Conservation (phyloP, 2,888 invertebrate species). For the Nomada hirtipes region DNA sequence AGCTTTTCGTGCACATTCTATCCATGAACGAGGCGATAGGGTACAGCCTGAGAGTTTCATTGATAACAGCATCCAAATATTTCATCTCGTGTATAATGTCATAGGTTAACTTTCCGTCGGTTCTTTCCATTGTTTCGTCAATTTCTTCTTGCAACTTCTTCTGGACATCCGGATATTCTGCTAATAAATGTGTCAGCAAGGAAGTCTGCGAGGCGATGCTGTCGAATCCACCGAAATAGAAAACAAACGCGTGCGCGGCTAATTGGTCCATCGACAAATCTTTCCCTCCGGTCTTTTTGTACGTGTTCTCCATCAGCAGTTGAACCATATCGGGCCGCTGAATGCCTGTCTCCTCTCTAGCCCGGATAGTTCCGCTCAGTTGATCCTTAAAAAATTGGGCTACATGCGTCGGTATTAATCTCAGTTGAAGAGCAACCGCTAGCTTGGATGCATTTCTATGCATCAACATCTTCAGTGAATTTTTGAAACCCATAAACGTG, state of each 20-base stretch:
- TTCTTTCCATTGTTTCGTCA: constrained; percentile 71
- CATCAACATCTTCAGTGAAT: neutral
- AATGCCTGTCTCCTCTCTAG: constrained; percentile 64
- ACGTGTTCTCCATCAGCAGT: constrained; percentile 84
- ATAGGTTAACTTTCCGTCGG: constrained; percentile 81
- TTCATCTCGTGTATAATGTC: constrained; percentile 84
- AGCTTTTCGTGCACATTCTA: constrained; percentile 77
- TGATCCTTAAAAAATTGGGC: constrained; percentile 63
- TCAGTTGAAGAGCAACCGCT: constrained; percentile 45
- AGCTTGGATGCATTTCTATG: constrained; percentile 36
- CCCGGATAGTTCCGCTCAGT: constrained; percentile 60
- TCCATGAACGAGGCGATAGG: constrained; percentile 74
- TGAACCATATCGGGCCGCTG: constrained; percentile 86
- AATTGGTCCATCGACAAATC: constrained; percentile 80
- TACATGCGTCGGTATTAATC: constrained; percentile 28
- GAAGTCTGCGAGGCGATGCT: constrained; percentile 71
- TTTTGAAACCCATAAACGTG: neutral
- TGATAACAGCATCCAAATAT: constrained; percentile 86
- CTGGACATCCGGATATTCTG: constrained; percentile 81
- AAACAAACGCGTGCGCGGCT: constrained; percentile 83
- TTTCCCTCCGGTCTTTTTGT: constrained; percentile 17
- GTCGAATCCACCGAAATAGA: constrained; percentile 79
- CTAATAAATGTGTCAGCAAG: constrained; percentile 71
- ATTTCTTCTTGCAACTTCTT: constrained; percentile 78
- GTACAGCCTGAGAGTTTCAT: constrained; percentile 77